Percentiles rank a stretch among this genome's conserved stretches.
Conservation (phyloP, 2,797 vertebrate species). For the Austrolebias charrua region DNA sequence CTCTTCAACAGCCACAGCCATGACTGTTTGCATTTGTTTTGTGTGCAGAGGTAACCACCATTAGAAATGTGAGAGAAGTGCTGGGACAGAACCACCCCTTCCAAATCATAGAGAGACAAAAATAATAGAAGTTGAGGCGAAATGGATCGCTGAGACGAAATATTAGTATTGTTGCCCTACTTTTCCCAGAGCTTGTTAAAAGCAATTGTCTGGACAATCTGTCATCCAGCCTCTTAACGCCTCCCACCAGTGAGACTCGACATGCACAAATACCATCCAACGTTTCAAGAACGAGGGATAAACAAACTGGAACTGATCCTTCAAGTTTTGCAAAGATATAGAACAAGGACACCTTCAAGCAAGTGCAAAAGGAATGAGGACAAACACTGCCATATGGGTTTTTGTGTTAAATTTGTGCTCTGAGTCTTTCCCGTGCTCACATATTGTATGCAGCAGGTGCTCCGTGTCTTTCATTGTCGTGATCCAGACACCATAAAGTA, state of each 20-base stretch:
- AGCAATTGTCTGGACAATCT: constrained; percentile 80
- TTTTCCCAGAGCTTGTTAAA: constrained; percentile 80
- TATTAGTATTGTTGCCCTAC: constrained; percentile 78
- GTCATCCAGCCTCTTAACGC: constrained; percentile 67
- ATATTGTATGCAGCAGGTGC: constrained; percentile 35
- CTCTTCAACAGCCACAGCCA: background rate
- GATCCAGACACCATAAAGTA: constrained; percentile 42
- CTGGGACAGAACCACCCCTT: constrained; percentile 18
- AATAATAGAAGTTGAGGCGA: constrained; percentile 65
- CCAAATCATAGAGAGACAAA: constrained; percentile 69
- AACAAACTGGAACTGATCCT: constrained; percentile 51
- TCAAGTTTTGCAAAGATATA: constrained; percentile 29
- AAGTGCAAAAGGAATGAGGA: background rate
- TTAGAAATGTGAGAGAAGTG: constrained; percentile 8
- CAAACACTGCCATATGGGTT: constrained; percentile 3
- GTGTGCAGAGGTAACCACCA: background rate
- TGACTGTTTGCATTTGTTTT: background rate
- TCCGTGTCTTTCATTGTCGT: constrained; percentile 23
- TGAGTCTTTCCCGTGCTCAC: constrained; percentile 13
- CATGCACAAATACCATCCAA: constrained; percentile 17
- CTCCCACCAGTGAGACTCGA: constrained; percentile 46
- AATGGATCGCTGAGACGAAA: constrained; percentile 71
- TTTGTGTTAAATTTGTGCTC: constrained; percentile 9
- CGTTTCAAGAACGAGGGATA: constrained; percentile 53
- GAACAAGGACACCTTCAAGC: constrained; percentile 19